A percentile compares a stretch with the other conserved stretches of the same genome.
Evolutionary conservation across 2,888 invertebrate genomes (phyloP).

Genomic region (Mythimna loreyi): DNA sequence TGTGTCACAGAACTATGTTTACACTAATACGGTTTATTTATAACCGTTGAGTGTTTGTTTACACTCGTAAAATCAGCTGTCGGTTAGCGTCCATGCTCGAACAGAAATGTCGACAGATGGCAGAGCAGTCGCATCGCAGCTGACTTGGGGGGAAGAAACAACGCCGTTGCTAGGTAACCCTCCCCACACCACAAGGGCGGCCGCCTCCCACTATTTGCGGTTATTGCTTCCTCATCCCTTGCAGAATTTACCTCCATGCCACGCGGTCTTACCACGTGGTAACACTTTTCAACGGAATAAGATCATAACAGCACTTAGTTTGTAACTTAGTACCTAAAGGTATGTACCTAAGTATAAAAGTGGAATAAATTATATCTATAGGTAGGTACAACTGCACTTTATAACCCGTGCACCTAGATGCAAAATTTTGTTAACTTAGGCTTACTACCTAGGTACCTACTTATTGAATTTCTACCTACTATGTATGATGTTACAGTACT

Average conservation of each 20-base stretch:
- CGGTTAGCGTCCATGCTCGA: conserved; percentile 26
- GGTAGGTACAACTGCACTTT: background rate
- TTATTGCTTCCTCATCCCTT: background rate
- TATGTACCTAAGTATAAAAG: too few species aligned
- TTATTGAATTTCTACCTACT: too few species aligned
- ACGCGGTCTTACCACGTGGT: conserved; percentile 38
- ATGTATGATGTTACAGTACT: too few species aligned
- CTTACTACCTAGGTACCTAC: too few species aligned
- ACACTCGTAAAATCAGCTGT: conserved; percentile 37
- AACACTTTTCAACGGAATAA: conserved; percentile 2
- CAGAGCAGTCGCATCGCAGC: conserved; percentile 37
- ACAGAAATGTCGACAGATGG: conserved; percentile 32
- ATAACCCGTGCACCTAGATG: too few species aligned
- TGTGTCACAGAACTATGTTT: background rate
- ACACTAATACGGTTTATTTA: background rate
- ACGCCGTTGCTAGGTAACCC: conserved; percentile 52
- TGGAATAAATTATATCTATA: background rate
- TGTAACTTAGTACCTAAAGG: background rate
- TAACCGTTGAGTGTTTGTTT: conserved; percentile 32
- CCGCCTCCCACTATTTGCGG: conserved; percentile 6
- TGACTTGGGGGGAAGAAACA: conserved; percentile 45
- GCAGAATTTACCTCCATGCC: conserved; percentile 12
- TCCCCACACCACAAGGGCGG: conserved; percentile 4
- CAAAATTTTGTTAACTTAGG: too few species aligned
- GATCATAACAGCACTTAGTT: background rate